Base-by-base conservation (phyloP, 2,797 vertebrate genomes). In the Dallia pectoralis region DNA sequence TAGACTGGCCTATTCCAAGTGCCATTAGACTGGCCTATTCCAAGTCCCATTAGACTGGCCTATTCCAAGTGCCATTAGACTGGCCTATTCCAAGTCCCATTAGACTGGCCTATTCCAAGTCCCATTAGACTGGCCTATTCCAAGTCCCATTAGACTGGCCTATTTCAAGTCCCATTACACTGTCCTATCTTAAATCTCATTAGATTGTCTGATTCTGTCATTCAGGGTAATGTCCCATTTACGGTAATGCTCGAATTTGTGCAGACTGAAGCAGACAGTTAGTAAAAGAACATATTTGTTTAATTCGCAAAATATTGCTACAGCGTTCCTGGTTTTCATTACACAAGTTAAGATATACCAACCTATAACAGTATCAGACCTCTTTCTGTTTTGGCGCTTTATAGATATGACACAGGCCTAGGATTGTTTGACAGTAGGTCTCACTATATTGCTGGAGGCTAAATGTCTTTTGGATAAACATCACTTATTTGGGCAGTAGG, bases 361-460 rank as follows among this genome's bases (percentile, higher is more conserved):
- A 22, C 9, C n/a, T 11, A 44, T 11, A 44, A 44, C 40, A 9
- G 8, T 25, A 4, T 25, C n/a, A 14, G 53, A 22, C 22, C 22
- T n/a, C 8, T 4, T 25, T 67, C n/a, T 47, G 33, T 56, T 44
- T 56, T 25, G 53, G n/a, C 25, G 22, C 9, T 8, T 25, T 6
- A 56, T 59, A 4, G 25, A 59, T 18, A 59, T 22, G 7, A 4
- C 22, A 3, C 78, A 97, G 97, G 97, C 98, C 88, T 97, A 96
- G 48, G 44, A 19, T 25, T 44, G 25, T 72, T 27, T 27, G 53
- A 59, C n/a, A 56, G 53, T 14, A 64, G 62, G 32, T 32, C 25
- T 11, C 62, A 64, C 6, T 33, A 4, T 33, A 32, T 33, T 64
- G 16, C 62, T 64, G 15, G n/a, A 25, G 53, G 22, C 53, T 25